Percentiles rank a stretch among this genome's conserved stretches.
Evolutionary conservation across 2,888 invertebrate genomes (phyloP).

Genomic region (Phasia obesa): DNA sequence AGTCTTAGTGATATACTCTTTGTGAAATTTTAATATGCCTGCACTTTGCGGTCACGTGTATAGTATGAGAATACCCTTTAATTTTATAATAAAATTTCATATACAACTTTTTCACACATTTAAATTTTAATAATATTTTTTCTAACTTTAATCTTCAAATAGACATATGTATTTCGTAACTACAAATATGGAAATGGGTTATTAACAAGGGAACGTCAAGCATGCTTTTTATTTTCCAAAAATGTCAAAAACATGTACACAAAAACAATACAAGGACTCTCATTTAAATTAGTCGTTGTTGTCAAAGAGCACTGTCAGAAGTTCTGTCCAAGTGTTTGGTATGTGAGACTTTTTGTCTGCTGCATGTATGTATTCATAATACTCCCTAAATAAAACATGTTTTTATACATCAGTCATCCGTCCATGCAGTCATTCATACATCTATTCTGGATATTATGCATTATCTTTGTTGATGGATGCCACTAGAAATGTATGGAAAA

Average conservation of each 20-base stretch:
- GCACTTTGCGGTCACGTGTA: too few species aligned
- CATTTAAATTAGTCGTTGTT: conserved; percentile 50
- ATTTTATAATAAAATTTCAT: too few species aligned
- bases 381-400: conserved; percentile 51
- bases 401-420: conserved; percentile 33
- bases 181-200: neutral
- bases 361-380: conserved; percentile 14
- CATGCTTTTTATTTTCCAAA: conserved; percentile 15
- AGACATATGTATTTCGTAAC: neutral
- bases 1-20: too few species aligned
- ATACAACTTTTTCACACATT: too few species aligned
- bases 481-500: conserved; percentile 16
- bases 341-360: conserved; percentile 6
- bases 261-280: conserved; percentile 38
- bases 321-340: neutral
- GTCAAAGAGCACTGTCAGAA: conserved; percentile 4
- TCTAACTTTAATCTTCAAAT: neutral
- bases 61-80: too few species aligned
- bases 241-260: conserved; percentile 42
- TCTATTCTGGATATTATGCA: conserved; percentile 10
- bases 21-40: too few species aligned
- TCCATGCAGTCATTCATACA: conserved; percentile 20
- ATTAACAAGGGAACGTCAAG: neutral
- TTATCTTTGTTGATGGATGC: conserved; percentile 16
- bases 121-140: too few species aligned